A percentile compares a stretch with the other conserved stretches of the same genome.
Conservation (phyloP, 92 coral and sea anemone genomes). For the Parazoanthus swiftii region DNA sequence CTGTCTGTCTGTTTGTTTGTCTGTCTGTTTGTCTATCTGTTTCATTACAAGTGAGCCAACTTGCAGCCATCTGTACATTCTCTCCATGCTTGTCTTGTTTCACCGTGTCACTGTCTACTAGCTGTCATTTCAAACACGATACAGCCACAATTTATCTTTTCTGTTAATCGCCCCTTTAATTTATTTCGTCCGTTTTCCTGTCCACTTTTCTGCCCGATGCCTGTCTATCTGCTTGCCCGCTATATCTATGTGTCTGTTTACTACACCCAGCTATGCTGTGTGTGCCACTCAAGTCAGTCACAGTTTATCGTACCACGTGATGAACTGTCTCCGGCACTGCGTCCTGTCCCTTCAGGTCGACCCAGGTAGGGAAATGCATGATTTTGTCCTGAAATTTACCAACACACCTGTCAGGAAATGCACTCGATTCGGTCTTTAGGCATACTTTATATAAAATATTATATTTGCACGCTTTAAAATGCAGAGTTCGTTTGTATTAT, state of each 20-base stretch:
- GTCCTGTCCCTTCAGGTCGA: conserved; percentile 95
- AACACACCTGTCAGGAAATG: background rate
- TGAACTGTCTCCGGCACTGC: conserved; percentile 97
- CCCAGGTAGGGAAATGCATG: conserved; percentile 99
- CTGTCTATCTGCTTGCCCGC: background rate
- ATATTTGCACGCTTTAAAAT: too few relatives aligned
- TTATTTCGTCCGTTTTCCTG: too few relatives aligned
- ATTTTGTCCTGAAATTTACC: conserved; percentile 68
- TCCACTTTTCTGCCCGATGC: too few relatives aligned
- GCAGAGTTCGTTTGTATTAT: too few relatives aligned
- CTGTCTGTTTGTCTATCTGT: background rate
- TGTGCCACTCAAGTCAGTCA: background rate
- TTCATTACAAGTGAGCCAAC: background rate
- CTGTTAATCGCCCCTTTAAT: too few relatives aligned
- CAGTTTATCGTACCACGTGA: conserved; percentile 77
- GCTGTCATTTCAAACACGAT: background rate
- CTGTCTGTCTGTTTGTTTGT: background rate
- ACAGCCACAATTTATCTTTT: too few relatives aligned
- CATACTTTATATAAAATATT: background rate
- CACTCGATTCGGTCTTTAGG: background rate
- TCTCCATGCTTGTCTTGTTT: background rate
- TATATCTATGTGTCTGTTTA: background rate
- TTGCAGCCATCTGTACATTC: too few relatives aligned
- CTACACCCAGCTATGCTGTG: background rate
- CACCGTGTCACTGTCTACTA: background rate